These are phyloP conservation scores for Harpagifer antarcticus DNA, from an alignment of 2,797 vertebrate species.

Conservation along the genomic window DNA sequence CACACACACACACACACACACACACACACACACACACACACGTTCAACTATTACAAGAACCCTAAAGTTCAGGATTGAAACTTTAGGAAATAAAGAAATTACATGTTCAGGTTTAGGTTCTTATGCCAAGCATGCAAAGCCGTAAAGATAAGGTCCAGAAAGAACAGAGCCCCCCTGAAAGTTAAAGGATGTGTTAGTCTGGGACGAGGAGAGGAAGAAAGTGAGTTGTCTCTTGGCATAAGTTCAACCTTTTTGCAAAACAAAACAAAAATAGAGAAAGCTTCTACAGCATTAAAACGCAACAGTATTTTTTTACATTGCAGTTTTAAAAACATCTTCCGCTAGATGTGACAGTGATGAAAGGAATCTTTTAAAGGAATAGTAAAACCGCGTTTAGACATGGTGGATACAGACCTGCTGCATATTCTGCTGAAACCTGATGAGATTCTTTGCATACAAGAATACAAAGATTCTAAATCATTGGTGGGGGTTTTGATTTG, in stretches of 20 bases:
- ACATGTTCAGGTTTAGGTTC: slow-evolving; percentile 4
- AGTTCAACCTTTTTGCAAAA: background rate
- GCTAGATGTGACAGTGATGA: no score
- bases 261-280: background rate
- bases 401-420: slow-evolving; percentile 18
- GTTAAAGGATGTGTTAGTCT: slow-evolving; percentile 17
- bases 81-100: slow-evolving; percentile 9
- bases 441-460: background rate
- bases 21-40: no score
- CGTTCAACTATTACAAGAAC: background rate
- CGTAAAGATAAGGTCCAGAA: slow-evolving; percentile 11
- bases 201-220: slow-evolving; percentile 1
- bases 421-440: slow-evolving; percentile 11
- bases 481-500: background rate
- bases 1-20: slow-evolving; percentile 26
- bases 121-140: slow-evolving; percentile 79
- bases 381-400: slow-evolving; percentile 21
- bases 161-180: slow-evolving; percentile 37
- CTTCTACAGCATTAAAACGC: background rate
- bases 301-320: no score
- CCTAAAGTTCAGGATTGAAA: background rate
- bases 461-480: background rate
- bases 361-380: no score
- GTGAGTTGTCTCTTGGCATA: background rate
- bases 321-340: no score